These are phyloP conservation scores for Huso huso DNA, from an alignment of 2,797 vertebrate genomes.

Conservation along the genomic window DNA sequence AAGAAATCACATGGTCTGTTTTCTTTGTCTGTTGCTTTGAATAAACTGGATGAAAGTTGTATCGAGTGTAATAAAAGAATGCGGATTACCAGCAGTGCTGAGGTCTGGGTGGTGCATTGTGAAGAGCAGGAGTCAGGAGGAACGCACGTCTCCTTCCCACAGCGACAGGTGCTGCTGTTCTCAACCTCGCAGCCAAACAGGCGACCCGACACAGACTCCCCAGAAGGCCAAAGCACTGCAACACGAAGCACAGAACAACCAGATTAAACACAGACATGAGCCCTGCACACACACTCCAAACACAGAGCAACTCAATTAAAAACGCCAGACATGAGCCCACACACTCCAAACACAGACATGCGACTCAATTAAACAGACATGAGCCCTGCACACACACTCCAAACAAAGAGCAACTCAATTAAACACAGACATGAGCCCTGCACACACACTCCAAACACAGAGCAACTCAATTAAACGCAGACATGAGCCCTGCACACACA, in stretches of 20 bases:
- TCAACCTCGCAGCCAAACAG: conserved; percentile 95
- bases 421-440: no score
- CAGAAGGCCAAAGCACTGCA: conserved; percentile 70
- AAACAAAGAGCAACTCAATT: no score
- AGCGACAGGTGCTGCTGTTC: conserved; percentile 96
- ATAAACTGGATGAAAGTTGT: no score
- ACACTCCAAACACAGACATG: background rate
- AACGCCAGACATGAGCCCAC: background rate
- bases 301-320: background rate
- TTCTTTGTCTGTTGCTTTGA: no score
- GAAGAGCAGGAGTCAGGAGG: conserved; percentile 97
- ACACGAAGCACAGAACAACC: no score
- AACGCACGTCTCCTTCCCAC: conserved; percentile 88
- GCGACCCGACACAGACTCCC: conserved; percentile 83
- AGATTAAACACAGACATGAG: no score
- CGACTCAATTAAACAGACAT: background rate
- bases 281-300: background rate
- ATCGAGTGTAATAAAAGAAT: no score
- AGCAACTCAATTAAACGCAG: no score
- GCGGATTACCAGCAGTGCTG: conserved; percentile 35
- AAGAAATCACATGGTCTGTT: no score
- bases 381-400: no score
- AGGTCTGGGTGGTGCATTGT: conserved; percentile 91
- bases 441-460: no score
- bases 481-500: no score